These are phyloP conservation scores for Rhinoraja longicauda DNA, from an alignment of 2,797 vertebrate species.

Conservation along the genomic window DNA sequence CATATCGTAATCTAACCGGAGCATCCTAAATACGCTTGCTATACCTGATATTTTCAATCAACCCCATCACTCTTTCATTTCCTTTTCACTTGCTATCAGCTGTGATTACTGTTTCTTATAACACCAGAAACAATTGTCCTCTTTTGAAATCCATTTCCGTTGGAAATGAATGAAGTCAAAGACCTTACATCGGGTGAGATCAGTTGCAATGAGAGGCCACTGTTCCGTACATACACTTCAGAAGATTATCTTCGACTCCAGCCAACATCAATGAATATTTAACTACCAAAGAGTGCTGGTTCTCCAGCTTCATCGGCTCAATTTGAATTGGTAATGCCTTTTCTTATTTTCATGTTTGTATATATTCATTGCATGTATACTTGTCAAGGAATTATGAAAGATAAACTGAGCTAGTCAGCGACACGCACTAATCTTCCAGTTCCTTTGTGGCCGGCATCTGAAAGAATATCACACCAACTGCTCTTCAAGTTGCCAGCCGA, in stretches of 20 bases:
- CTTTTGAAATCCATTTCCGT: slow-evolving; percentile 40
- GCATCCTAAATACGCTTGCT: no score
- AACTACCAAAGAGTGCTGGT: slow-evolving; percentile 39
- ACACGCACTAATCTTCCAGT: background rate
- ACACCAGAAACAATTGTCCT: slow-evolving; percentile 22
- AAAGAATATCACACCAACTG: background rate
- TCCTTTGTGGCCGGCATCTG: background rate
- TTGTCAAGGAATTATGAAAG: slow-evolving; percentile 27
- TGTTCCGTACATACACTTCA: slow-evolving; percentile 44
- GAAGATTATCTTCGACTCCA: slow-evolving; percentile 46
- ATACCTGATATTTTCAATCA: background rate
- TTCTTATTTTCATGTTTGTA: slow-evolving; percentile 1
- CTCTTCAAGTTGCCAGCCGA: background rate
- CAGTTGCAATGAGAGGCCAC: slow-evolving; percentile 47
- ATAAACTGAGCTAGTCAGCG: background rate
- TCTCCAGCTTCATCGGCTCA: slow-evolving; percentile 35
- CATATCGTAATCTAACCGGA: background rate
- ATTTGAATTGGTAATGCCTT: slow-evolving; percentile 46
- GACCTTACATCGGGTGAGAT: slow-evolving; percentile 48
- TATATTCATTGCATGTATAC: slow-evolving; percentile 37
- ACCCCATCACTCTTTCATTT: no score
- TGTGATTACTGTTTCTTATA: slow-evolving; percentile 40
- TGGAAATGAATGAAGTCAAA: slow-evolving; percentile 43
- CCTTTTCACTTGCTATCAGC: no score
- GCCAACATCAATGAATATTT: slow-evolving; percentile 39